These are phyloP conservation scores for Azorinus chamasolen DNA, from an alignment of 2,888 invertebrate genomes.

Conservation along the genomic window DNA sequence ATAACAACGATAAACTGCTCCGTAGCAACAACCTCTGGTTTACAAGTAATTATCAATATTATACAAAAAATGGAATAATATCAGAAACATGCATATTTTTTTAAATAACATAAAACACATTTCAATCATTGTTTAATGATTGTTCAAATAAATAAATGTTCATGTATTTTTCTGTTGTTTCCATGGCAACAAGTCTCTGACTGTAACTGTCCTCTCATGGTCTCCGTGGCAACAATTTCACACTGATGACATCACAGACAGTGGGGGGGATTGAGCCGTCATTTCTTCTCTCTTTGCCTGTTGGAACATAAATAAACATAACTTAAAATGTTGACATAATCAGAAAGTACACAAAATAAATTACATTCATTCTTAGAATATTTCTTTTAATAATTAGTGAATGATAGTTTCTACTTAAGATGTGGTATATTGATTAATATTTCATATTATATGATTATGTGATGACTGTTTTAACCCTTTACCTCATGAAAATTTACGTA, in stretches of 20 bases:
- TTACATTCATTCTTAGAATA: no score
- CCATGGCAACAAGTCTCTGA: constrained; percentile 31
- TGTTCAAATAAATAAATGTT: constrained; percentile 34
- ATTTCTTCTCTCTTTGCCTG: constrained; percentile 69
- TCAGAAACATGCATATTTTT: constrained; percentile 33
- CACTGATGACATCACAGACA: constrained; percentile 45
- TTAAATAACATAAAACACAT: constrained; percentile 21
- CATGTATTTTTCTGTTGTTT: constrained; percentile 22
- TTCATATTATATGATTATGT: no score
- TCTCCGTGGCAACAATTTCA: constrained; percentile 17
- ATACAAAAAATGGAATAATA: constrained; percentile 15
- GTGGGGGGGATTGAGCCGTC: constrained; percentile 54
- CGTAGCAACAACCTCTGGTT: constrained; percentile 1
- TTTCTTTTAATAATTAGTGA: no score
- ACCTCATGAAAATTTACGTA: no score
- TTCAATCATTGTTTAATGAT: constrained; percentile 11
- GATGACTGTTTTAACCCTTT: no score
- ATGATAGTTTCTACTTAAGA: no score
- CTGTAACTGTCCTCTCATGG: constrained; percentile 10
- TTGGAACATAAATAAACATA: neutral
- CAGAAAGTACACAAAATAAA: no score
- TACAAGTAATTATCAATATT: constrained; percentile 9
- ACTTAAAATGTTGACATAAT: no score
- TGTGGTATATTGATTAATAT: no score
- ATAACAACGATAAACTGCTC: no score